Evolutionary conservation across 2,113 vertebrate species (phyloP).

Genomic region (Sorex araneus): DNA sequence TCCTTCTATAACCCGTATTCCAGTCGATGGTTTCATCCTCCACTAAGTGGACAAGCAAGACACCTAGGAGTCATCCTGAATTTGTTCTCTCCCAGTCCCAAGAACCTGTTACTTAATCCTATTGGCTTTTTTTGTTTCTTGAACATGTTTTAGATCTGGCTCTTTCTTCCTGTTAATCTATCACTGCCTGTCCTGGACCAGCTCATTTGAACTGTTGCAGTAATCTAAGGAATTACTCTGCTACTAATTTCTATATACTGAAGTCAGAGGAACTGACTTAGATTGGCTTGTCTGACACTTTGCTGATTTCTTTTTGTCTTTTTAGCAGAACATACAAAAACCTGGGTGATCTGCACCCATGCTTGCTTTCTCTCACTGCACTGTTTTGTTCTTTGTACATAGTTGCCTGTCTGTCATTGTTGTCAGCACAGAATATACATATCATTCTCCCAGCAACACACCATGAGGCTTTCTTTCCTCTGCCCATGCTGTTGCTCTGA

Average conservation of each 20-base stretch:
- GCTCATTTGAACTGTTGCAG: slow-evolving; percentile 6
- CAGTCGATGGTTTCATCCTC: slow-evolving; percentile 23
- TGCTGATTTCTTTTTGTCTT: slow-evolving; percentile 43
- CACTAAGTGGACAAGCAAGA: slow-evolving; percentile 46
- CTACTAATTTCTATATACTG: slow-evolving; percentile 49
- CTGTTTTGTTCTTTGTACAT: not conserved
- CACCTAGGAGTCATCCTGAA: slow-evolving; percentile 70
- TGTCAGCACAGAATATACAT: not conserved
- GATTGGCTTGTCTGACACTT: slow-evolving; percentile 57
- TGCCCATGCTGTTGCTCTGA: slow-evolving; percentile 21
- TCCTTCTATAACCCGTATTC: slow-evolving; percentile 56
- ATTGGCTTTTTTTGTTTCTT: slow-evolving; percentile 69
- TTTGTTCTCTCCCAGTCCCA: slow-evolving; percentile 3
- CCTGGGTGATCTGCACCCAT: slow-evolving; percentile 40
- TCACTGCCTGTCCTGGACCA: not conserved
- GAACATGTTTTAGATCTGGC: slow-evolving; percentile 70
- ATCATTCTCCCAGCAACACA: not conserved
- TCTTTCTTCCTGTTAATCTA: slow-evolving; percentile 28
- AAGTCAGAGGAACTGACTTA: slow-evolving; percentile 50
- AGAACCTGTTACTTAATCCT: slow-evolving; percentile 36
- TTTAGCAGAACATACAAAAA: slow-evolving; percentile 25
- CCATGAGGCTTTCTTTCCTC: slow-evolving; percentile 23
- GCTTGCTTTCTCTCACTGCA: not conserved
- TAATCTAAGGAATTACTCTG: slow-evolving; percentile 19
- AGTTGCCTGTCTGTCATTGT: not conserved